Conservation (phyloP, 2,888 invertebrate genomes). For the Polyommatus icarus region DNA sequence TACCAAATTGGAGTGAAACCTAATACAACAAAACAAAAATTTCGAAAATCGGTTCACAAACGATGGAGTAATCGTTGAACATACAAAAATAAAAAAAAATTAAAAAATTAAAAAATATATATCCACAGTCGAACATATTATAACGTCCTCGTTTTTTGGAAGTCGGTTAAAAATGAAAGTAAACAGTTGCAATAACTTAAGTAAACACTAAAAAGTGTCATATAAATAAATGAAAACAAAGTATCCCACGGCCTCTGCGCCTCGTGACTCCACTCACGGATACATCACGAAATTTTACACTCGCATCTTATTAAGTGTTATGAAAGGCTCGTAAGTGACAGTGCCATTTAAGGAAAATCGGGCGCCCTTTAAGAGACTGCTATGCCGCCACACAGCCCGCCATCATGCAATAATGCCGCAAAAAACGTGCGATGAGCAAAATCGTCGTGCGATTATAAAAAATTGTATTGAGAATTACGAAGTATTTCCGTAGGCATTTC, state of each 20-base stretch:
- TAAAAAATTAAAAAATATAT: no score
- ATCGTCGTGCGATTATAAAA: conserved; percentile 1
- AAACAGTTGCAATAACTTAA: conserved; percentile 34
- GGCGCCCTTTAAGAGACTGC: conserved; percentile 49
- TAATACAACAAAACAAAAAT: no score
- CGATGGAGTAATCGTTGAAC: no score
- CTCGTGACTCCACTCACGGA: conserved; percentile 72
- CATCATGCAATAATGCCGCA: conserved; percentile 37
- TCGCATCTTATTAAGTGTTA: conserved; percentile 73
- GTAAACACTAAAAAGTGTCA: conserved; percentile 32
- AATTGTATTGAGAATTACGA: neutral
- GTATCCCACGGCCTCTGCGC: conserved; percentile 64
- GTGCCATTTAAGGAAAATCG: conserved; percentile 63
- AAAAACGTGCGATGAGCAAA: conserved; percentile 33
- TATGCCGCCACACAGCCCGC: conserved; percentile 41
- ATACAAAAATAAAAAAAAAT: no score
- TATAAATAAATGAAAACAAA: conserved; percentile 62
- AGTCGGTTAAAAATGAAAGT: neutral
- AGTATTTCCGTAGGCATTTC: no score
- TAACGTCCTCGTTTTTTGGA: no score
- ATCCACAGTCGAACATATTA: no score
- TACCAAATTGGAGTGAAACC: no score
- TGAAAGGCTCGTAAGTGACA: conserved; percentile 72
- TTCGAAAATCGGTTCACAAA: no score
- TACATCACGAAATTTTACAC: conserved; percentile 74